Conservation (phyloP, 2,113 vertebrate species). For the Theristicus caerulescens region DNA sequence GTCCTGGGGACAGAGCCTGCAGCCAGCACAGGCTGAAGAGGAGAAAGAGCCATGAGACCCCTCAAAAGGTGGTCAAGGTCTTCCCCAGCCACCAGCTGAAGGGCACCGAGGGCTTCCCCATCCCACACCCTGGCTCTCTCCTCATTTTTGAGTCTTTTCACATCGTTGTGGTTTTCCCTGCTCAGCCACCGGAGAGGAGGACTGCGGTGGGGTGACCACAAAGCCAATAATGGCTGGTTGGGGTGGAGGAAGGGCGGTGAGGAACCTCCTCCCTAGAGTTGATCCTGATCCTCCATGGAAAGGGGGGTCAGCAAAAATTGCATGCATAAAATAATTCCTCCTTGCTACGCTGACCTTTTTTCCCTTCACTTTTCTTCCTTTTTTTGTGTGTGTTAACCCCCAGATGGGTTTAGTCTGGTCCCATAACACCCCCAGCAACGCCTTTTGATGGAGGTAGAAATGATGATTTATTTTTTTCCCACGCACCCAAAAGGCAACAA, state of each 20-base stretch:
- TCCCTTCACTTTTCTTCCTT: no score
- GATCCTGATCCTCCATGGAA: no score
- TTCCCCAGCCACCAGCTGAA: neutral
- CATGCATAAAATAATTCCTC: neutral
- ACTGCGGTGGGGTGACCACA: neutral
- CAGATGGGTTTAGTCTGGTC: neutral
- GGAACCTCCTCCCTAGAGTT: neutral
- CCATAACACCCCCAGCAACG: neutral
- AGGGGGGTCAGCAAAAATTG: neutral
- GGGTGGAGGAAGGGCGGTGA: neutral
- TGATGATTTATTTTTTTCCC: accelerated
- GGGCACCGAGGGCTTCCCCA: neutral
- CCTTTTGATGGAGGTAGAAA: neutral
- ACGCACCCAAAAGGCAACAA: accelerated
- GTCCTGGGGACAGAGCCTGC: neutral
- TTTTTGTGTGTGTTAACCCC: neutral
- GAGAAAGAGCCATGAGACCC: neutral
- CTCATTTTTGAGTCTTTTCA: neutral
- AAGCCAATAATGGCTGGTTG: accelerated
- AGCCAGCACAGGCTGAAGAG: neutral
- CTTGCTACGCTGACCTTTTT: neutral
- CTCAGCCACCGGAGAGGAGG: neutral
- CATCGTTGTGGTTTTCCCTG: neutral
- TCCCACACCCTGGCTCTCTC: accelerated
- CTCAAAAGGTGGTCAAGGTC: accelerated